These are phyloP conservation scores for Oceanites oceanicus DNA, from an alignment of 2,113 vertebrate species.

Conservation along the genomic window DNA sequence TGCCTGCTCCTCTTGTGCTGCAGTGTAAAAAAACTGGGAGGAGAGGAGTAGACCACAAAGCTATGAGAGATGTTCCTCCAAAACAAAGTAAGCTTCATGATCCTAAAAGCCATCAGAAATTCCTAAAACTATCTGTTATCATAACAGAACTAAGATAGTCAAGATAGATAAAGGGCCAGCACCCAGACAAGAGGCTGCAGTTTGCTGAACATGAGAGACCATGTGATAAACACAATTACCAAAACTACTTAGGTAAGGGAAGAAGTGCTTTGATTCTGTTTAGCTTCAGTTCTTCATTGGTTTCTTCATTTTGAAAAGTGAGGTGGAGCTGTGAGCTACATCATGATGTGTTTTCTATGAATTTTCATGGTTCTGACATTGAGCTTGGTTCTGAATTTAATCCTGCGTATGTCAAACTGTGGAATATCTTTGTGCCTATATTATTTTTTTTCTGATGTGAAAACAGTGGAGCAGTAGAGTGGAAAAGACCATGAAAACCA, in stretches of 20 bases:
- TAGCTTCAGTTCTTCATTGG: neutral
- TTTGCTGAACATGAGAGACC: neutral
- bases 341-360: neutral
- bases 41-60: neutral
- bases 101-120: neutral
- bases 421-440: neutral
- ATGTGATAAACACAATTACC: neutral
- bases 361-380: neutral
- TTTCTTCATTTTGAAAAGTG: neutral
- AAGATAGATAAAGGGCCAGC: neutral
- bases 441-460: neutral
- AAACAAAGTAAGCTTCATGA: neutral
- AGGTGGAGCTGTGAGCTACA: neutral
- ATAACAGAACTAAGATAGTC: too few species aligned
- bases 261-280: neutral
- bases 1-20: constrained; percentile 23
- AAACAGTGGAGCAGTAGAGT: neutral
- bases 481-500: neutral
- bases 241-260: neutral
- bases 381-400: neutral
- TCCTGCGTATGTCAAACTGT: neutral
- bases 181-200: neutral
- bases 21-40: neutral
- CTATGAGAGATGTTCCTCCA: neutral
- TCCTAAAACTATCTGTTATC: neutral